phyloP scores from a whole-genome alignment of 2,797 vertebrate genomes.

The Siniperca undulata region DNA sequence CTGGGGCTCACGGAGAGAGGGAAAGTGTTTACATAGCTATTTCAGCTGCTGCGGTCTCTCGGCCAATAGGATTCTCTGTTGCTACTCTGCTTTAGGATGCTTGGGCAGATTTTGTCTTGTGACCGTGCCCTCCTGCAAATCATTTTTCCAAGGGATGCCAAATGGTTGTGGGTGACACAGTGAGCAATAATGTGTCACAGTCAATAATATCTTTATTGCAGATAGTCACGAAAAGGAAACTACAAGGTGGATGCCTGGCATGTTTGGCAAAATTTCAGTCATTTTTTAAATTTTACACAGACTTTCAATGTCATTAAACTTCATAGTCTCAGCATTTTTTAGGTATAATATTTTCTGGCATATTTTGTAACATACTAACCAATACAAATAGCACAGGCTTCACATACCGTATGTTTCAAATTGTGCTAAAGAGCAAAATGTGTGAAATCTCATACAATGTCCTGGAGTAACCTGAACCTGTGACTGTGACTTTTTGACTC shows the following conservation, averaged over 20 bases:
- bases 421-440: slow-evolving; percentile 16
- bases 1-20: slow-evolving; percentile 70
- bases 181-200: slow-evolving; percentile 76
- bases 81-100: slow-evolving; percentile 85
- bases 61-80: slow-evolving; percentile 84
- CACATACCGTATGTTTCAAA: slow-evolving; percentile 8
- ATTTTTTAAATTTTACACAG: background rate
- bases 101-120: slow-evolving; percentile 84
- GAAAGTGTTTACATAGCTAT: slow-evolving; percentile 87
- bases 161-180: slow-evolving; percentile 70
- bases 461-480: slow-evolving; percentile 42
- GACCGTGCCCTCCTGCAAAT: slow-evolving; percentile 71
- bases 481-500: slow-evolving; percentile 46
- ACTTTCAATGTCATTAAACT: slow-evolving; percentile 6
- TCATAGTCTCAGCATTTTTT: background rate
- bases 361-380: background rate
- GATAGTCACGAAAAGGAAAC: slow-evolving; percentile 52
- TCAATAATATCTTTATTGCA: slow-evolving; percentile 77
- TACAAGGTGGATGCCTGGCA: slow-evolving; percentile 27
- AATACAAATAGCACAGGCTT: background rate
- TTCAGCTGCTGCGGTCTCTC: slow-evolving; percentile 72
- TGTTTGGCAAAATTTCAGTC: slow-evolving; percentile 13
- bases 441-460: slow-evolving; percentile 33
- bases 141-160: slow-evolving; percentile 75
- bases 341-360: background rate